Evolutionary conservation across 2,797 vertebrate genomes (phyloP).

Genomic region (Coluber constrictor): DNA sequence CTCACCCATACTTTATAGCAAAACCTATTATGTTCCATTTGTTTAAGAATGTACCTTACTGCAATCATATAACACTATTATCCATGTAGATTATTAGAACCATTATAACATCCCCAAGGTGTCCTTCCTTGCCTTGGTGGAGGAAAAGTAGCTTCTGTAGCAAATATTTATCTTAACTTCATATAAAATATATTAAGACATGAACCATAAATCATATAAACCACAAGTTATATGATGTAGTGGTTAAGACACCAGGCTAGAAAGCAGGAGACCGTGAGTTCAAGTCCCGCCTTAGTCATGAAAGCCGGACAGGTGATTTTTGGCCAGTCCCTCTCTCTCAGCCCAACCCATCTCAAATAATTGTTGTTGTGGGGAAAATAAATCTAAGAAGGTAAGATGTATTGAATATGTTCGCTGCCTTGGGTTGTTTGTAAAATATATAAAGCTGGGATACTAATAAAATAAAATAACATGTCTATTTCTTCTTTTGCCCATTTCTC

Average conservation of each 20-base stretch:
- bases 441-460: neutral
- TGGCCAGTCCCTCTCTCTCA: neutral
- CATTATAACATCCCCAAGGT: neutral
- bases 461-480: neutral
- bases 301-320: neutral
- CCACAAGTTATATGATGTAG: neutral
- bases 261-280: neutral
- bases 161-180: neutral
- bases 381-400: neutral
- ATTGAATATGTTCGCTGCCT: neutral
- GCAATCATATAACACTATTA: neutral
- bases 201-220: neutral
- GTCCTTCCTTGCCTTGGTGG: no score
- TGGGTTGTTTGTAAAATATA: neutral
- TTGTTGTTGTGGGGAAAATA: neutral
- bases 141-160: neutral
- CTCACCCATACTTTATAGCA: no score
- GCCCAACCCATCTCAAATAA: neutral
- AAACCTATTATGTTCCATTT: neutral
- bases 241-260: neutral
- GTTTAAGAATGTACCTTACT: neutral
- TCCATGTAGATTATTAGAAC: neutral
- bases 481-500: neutral
- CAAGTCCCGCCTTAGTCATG: neutral
- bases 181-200: neutral